A percentile compares a stretch with the other conserved stretches of the same genome.
These are phyloP conservation scores for Homalodisca vitripennis DNA, from an alignment of 1,140 invertebrate species.

Conservation along the genomic window DNA sequence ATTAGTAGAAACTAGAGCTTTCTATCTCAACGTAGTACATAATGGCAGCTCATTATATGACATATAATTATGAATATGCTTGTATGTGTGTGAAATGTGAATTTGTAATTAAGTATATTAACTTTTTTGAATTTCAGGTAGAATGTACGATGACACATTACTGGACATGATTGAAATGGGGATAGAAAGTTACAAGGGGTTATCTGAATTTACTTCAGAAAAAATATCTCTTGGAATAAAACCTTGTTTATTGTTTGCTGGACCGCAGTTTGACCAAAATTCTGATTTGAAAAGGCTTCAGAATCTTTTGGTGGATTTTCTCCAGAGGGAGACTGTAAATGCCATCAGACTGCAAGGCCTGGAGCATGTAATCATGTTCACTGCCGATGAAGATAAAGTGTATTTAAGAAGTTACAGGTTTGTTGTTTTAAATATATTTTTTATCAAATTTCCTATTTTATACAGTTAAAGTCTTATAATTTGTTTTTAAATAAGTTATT, in stretches of 20 bases:
- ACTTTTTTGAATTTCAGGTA: conserved; percentile 56
- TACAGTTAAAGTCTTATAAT: too few relatives aligned
- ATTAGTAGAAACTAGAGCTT: too few relatives aligned
- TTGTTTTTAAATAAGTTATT: too few relatives aligned
- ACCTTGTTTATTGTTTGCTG: conserved; percentile 91
- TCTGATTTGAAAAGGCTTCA: conserved; percentile 80
- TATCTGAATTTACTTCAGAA: conserved; percentile 75
- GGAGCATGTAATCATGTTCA: conserved; percentile 91
- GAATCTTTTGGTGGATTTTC: conserved; percentile 91
- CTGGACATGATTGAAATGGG: conserved; percentile 97
- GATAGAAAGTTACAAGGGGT: conserved; percentile 75
- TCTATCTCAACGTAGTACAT: too few relatives aligned
- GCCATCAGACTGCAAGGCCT: conserved; percentile 86
- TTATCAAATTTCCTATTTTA: too few relatives aligned
- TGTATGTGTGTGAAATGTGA: too few relatives aligned
- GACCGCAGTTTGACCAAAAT: conserved; percentile 85
- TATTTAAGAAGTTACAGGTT: conserved; percentile 83
- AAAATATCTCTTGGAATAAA: conserved; percentile 84
- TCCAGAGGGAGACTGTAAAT: conserved; percentile 77
- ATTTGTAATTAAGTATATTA: too few relatives aligned
- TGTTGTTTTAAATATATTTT: too few relatives aligned
- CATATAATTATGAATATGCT: too few relatives aligned
- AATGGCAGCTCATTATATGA: too few relatives aligned
- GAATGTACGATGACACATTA: conserved; percentile 86
- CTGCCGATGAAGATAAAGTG: conserved; percentile 76